Evolutionary conservation across 2,888 invertebrate species (phyloP).

Genomic region (Lamproptera curius): DNA sequence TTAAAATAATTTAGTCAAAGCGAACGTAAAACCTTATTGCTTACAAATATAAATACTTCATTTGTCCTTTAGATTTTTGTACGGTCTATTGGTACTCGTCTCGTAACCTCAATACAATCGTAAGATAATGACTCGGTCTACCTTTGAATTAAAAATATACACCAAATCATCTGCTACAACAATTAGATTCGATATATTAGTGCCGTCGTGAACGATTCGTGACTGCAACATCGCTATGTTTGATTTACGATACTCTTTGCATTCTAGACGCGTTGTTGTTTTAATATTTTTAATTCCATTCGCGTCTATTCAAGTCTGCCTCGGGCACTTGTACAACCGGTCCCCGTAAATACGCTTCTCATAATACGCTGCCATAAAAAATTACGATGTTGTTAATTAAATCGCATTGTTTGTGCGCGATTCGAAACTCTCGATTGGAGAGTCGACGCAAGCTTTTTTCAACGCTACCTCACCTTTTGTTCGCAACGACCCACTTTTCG

Average conservation of each 20-base stretch:
- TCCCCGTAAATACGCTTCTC: slow-evolving; percentile 18
- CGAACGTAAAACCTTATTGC: too few species aligned
- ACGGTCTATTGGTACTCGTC: too few species aligned
- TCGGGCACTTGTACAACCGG: slow-evolving; percentile 24
- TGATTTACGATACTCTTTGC: slow-evolving; percentile 42
- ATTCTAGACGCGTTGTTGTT: slow-evolving; percentile 42
- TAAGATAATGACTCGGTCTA: too few species aligned
- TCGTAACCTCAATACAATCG: too few species aligned
- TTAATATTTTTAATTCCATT: slow-evolving; percentile 40
- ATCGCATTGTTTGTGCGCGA: slow-evolving; percentile 13
- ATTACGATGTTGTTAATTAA: slow-evolving; percentile 15
- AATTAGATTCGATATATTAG: too few species aligned
- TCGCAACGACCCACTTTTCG: slow-evolving; percentile 48
- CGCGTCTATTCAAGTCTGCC: slow-evolving; percentile 32
- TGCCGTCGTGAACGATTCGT: too few species aligned
- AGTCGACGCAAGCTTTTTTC: slow-evolving; percentile 16
- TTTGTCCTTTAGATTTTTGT: too few species aligned
- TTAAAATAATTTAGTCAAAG: too few species aligned
- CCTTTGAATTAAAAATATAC: too few species aligned
- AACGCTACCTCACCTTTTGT: slow-evolving; percentile 38
- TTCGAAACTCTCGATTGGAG: slow-evolving; percentile 2
- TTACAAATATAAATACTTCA: too few species aligned
- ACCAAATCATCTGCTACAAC: too few species aligned
- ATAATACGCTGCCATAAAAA: slow-evolving; percentile 8
- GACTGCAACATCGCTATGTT: slow-evolving; percentile 32